phyloP scores from a whole-genome alignment of 2,113 vertebrate species.

The Orthochromis malagaraziensis region DNA sequence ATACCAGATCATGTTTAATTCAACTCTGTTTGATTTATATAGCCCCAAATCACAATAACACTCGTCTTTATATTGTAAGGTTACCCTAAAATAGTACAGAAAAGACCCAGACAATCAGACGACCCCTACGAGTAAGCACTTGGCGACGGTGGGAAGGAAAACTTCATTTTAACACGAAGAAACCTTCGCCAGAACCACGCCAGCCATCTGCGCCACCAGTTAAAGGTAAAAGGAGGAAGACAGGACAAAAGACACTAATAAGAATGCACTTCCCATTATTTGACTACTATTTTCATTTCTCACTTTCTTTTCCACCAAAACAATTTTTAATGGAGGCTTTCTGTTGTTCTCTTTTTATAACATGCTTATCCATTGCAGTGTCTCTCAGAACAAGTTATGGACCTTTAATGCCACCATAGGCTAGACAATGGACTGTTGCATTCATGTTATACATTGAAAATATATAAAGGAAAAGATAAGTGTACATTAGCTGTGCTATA shows the following conservation, averaged over 20 bases:
- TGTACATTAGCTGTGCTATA: not conserved
- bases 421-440: not conserved
- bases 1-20: not conserved
- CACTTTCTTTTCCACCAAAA: not conserved
- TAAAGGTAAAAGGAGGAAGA: not conserved
- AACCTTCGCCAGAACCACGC: not conserved
- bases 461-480: not conserved
- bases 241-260: not conserved
- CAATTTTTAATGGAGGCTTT: not conserved
- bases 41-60: not conserved
- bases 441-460: not conserved
- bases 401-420: not conserved
- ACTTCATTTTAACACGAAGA: not conserved
- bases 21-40: not conserved
- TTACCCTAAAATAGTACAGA: not conserved
- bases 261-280: not conserved
- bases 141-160: not conserved
- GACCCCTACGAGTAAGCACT: not conserved
- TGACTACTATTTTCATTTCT: not conserved
- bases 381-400: not conserved
- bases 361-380: not conserved
- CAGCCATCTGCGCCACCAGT: not conserved
- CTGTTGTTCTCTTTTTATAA: not conserved
- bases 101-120: not conserved
- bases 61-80: not conserved